Evolutionary conservation across 2,797 vertebrate species (phyloP).

Genomic region (Chloroceryle amazona): DNA sequence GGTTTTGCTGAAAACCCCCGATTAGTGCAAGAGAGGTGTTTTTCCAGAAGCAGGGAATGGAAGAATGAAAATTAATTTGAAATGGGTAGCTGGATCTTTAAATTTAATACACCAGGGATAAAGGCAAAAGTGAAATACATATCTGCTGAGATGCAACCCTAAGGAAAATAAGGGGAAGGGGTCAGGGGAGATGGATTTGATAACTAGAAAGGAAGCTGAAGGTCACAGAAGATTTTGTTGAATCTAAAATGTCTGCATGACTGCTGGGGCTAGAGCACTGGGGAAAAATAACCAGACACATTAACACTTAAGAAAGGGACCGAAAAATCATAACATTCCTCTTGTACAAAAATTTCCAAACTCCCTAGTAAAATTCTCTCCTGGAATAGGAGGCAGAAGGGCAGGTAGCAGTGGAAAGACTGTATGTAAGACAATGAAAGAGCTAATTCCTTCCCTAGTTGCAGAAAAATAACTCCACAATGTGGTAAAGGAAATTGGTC

Average conservation of each 20-base stretch:
- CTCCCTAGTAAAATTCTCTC: neutral
- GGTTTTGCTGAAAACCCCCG: neutral
- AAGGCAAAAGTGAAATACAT: neutral
- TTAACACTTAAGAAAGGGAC: neutral
- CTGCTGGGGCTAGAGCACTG: neutral
- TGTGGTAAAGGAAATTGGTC: neutral
- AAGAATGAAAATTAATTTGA: neutral
- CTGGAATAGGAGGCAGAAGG: neutral
- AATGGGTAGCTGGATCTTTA: neutral
- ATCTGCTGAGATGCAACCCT: neutral
- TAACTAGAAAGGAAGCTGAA: neutral
- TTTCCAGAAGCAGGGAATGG: neutral
- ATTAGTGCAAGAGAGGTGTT: neutral
- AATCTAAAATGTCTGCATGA: neutral
- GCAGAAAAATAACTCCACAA: neutral
- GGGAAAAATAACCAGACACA: neutral
- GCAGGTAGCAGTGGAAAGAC: neutral
- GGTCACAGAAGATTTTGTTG: neutral
- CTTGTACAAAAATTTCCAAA: neutral
- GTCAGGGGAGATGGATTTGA: neutral
- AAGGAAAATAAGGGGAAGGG: neutral
- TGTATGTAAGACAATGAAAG: neutral
- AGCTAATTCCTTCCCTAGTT: neutral
- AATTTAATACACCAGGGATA: neutral
- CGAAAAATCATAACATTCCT: neutral